Conservation (phyloP, 2,888 invertebrate genomes). For the Plutella xylostella region DNA sequence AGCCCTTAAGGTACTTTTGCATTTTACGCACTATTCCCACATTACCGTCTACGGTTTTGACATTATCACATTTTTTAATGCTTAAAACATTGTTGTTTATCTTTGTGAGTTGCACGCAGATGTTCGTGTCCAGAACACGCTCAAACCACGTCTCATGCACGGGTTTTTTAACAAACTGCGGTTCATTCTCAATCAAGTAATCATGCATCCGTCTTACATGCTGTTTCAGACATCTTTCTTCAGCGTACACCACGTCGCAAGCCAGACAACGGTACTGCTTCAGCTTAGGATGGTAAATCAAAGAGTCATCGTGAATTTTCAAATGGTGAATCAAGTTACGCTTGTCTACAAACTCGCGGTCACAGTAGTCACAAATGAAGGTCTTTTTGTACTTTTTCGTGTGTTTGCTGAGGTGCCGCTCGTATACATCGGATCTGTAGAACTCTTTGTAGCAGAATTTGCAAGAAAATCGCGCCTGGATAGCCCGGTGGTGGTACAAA, state of each 20-base stretch:
- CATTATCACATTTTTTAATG: constrained; percentile 29
- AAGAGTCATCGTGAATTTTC: constrained; percentile 35
- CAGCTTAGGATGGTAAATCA: constrained; percentile 9
- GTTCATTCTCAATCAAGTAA: constrained; percentile 25
- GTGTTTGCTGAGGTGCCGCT: constrained; percentile 29
- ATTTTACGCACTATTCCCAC: neutral
- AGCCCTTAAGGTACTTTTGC: neutral
- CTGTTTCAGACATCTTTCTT: constrained; percentile 35
- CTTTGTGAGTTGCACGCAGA: constrained; percentile 45
- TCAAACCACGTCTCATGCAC: constrained; percentile 50
- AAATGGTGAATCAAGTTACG: constrained; percentile 36
- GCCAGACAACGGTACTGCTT: constrained; percentile 31
- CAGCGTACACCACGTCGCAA: constrained; percentile 34
- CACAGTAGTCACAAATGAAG: constrained; percentile 40
- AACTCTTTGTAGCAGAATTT: constrained; percentile 32
- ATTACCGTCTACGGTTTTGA: constrained; percentile 2
- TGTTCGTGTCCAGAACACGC: constrained; percentile 28
- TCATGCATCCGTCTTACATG: constrained; percentile 42
- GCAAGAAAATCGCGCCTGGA: constrained; percentile 33
- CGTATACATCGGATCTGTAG: constrained; percentile 34
- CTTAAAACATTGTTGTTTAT: constrained; percentile 36
- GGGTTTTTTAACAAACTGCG: constrained; percentile 24
- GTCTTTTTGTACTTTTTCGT: constrained; percentile 22
- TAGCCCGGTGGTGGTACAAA: constrained; percentile 34
- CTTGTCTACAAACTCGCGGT: constrained; percentile 36